Conservation (phyloP, 2,888 invertebrate genomes). For the Diogma glabrata region DNA sequence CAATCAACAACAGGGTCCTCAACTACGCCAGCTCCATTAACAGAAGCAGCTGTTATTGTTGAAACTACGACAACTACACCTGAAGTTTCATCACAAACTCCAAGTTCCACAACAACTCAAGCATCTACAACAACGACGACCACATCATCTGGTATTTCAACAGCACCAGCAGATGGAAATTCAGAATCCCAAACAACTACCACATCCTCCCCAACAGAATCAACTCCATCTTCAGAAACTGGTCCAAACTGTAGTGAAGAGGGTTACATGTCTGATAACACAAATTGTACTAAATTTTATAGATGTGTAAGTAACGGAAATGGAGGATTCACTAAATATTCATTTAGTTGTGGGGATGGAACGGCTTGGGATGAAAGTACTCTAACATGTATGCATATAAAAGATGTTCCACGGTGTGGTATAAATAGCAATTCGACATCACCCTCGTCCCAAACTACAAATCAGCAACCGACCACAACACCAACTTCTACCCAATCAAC, state of each 20-base stretch:
- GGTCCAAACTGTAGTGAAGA: conserved; percentile 28
- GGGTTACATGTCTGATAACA: conserved; percentile 37
- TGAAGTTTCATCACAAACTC: conserved; percentile 14
- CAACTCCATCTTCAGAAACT: conserved; percentile 9
- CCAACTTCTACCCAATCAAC: conserved; percentile 16
- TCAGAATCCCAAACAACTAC: neutral
- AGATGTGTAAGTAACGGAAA: conserved; percentile 40
- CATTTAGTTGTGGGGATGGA: conserved; percentile 42
- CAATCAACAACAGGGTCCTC: conserved; percentile 21
- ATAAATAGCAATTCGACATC: conserved; percentile 15
- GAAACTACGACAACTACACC: conserved; percentile 6
- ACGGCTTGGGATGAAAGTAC: conserved; percentile 47
- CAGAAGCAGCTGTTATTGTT: too few relatives aligned
- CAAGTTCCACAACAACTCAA: conserved; percentile 5
- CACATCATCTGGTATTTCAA: conserved; percentile 10
- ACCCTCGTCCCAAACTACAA: neutral
- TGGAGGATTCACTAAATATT: conserved; percentile 37
- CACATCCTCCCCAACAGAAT: conserved; percentile 12
- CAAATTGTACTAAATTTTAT: conserved; percentile 46
- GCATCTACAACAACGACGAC: conserved; percentile 20
- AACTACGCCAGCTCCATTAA: conserved; percentile 14
- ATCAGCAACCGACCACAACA: neutral
- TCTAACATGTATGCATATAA: conserved; percentile 39
- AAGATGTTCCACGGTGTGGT: conserved; percentile 23
- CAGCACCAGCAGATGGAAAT: neutral